A percentile compares a stretch with the other conserved stretches of the same genome.
Conservation (phyloP, 2,888 invertebrate species). For the Chalcosyrphus nemorum region DNA sequence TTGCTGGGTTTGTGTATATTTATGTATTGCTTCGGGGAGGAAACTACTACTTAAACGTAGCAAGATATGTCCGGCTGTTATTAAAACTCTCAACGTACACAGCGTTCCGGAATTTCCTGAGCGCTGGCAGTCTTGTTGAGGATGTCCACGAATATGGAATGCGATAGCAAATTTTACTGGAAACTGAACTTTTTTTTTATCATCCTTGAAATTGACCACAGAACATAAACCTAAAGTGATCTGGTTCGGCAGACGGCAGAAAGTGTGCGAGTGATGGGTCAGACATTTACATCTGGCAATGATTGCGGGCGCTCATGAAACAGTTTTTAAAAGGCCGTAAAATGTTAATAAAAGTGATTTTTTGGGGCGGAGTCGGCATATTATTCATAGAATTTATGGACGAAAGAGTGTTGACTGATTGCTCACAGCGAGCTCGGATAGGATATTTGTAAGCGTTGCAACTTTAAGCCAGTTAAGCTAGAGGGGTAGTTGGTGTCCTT, state of each 20-base stretch:
- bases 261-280: constrained; percentile 19
- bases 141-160: constrained; percentile 38
- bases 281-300: constrained; percentile 48
- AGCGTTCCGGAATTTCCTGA: constrained; percentile 68
- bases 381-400: constrained; percentile 9
- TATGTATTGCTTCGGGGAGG: constrained; percentile 52
- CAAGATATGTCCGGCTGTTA: constrained; percentile 71
- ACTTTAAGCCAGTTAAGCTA: neutral
- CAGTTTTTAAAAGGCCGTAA: constrained; percentile 35
- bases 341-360: constrained; percentile 9
- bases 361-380: neutral
- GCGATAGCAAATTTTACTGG: constrained; percentile 42
- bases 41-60: constrained; percentile 72
- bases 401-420: constrained; percentile 9
- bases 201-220: constrained; percentile 61
- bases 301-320: constrained; percentile 37
- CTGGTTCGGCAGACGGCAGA: constrained; percentile 13
- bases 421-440: neutral
- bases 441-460: neutral
- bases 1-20: constrained; percentile 9
- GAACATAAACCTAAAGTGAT: constrained; percentile 63
- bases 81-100: constrained; percentile 59
- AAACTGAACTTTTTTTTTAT: constrained; percentile 8
- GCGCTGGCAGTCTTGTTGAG: neutral
- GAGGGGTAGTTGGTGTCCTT: neutral